Evolutionary conservation across 2,113 vertebrate genomes (phyloP).

Genomic region (Sardina pilchardus): DNA sequence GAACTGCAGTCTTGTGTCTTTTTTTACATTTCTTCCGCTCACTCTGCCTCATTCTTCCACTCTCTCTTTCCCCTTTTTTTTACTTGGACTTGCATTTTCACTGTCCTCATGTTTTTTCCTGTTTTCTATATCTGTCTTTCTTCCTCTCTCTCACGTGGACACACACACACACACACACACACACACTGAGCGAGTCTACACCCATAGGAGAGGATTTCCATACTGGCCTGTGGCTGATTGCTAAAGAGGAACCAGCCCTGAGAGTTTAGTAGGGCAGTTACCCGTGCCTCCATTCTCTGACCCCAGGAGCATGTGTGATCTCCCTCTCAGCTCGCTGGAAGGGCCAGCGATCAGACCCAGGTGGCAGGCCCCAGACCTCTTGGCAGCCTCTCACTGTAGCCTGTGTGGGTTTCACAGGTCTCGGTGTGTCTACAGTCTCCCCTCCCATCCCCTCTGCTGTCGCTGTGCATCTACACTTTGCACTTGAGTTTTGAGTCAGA

Average conservation of each 20-base stretch:
- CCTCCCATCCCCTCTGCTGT: background rate
- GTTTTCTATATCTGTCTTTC: slow-evolving; percentile 15
- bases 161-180: background rate
- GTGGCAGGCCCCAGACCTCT: background rate
- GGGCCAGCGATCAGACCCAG: background rate
- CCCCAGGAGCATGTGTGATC: too few species aligned
- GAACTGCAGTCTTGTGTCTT: slow-evolving; percentile 31
- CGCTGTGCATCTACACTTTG: background rate
- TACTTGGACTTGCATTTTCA: background rate
- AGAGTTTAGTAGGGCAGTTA: background rate
- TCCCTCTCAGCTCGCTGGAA: background rate
- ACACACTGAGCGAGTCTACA: background rate
- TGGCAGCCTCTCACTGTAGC: background rate
- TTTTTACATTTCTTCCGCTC: slow-evolving; percentile 24
- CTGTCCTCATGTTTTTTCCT: background rate
- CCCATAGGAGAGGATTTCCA: too few species aligned
- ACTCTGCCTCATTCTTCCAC: background rate
- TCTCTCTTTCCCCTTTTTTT: background rate
- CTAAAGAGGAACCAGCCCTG: background rate
- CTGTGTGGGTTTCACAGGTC: background rate
- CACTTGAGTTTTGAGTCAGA: background rate
- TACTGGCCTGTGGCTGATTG: too few species aligned
- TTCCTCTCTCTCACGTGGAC: slow-evolving; percentile 20
- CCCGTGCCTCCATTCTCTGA: background rate
- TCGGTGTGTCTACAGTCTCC: background rate